Base-by-base conservation (phyloP, 2,888 invertebrate species). In the Drosophila testacea region DNA sequence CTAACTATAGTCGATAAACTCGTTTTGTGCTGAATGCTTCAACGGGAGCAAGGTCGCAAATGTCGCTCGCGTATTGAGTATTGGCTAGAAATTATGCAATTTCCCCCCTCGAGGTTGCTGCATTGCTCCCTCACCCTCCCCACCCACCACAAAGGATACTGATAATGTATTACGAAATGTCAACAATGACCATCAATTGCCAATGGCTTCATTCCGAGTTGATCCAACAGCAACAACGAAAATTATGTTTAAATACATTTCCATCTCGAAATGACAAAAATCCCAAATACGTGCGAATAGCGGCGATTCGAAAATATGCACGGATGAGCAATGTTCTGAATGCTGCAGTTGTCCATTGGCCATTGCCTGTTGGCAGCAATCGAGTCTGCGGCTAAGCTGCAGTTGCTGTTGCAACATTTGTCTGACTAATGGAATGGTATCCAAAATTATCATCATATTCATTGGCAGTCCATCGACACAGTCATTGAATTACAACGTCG, bases 201-300 rank as follows among this genome's bases (percentile, higher is more conserved):
- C 65, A 51, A 30, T 50, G 47, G 55, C 30, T n/a, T 7, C 6
- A 13, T 28, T 28, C n/a, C 28, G 0, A 13, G 27, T 27, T 9
- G 34, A 42, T 9, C 22, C 27, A 56, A 7, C 55, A 34, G n/a
- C 39, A 55, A 38, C 36, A 28, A 48, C 39, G 68, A 73, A 73
- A 81, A 73, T 75, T 59, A 69, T 67, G 81, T 79, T 73, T 73
- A 77, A 81, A 72, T 79, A 66, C 70, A 78, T 70, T 69, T 69
- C 27, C 32, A 32, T 61, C 46, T 44, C 54, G 47, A 63, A 66
- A 69, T 64, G 80, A 65, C 74, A 72, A 69, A 85, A 85, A 86
- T 86, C 88, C 85, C 67, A 85, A 86, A 83, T 80, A 86, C 85
- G 88, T 88, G 85, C 79, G 63, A 72, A 79, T 64, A 80, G 70